phyloP scores from a whole-genome alignment of 2,888 invertebrate genomes.

The Asteroscopus sphinx region DNA sequence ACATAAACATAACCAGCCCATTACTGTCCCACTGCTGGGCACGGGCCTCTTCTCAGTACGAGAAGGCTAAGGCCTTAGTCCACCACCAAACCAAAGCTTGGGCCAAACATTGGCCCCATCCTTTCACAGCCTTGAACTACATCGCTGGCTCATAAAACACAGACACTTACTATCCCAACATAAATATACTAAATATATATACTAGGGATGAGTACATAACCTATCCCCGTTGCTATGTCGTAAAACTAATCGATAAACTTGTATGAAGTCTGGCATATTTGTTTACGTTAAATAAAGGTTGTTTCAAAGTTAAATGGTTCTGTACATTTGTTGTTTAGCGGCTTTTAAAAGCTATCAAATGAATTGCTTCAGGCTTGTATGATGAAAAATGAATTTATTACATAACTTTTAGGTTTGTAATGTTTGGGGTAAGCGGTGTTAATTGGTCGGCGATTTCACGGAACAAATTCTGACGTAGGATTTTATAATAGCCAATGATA shows the following conservation, averaged over 20 bases:
- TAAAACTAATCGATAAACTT: constrained; percentile 21
- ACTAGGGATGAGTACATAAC: neutral
- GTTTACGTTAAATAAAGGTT: constrained; percentile 3
- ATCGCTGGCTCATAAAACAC: constrained; percentile 22
- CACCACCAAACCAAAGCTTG: neutral
- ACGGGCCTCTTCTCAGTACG: no score
- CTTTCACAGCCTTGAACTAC: constrained; percentile 20
- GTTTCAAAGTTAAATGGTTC: constrained; percentile 25
- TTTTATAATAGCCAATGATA: neutral
- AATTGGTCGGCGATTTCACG: constrained; percentile 2
- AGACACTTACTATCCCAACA: constrained; percentile 13
- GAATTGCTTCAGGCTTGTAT: constrained; percentile 15
- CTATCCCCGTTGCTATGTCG: neutral
- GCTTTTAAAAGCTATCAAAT: constrained; percentile 41
- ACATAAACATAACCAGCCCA: no score
- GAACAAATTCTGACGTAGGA: neutral
- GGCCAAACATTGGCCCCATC: constrained; percentile 16
- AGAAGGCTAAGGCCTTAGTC: no score
- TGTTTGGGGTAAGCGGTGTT: constrained; percentile 5
- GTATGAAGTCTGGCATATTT: neutral
- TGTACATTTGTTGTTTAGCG: constrained; percentile 4
- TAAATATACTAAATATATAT: neutral
- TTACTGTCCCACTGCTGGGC: no score
- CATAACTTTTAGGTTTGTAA: constrained; percentile 23
- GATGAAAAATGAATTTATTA: constrained; percentile 34